These are phyloP conservation scores for Nematolebias whitei DNA, from an alignment of 2,113 vertebrate species.

Conservation along the genomic window DNA sequence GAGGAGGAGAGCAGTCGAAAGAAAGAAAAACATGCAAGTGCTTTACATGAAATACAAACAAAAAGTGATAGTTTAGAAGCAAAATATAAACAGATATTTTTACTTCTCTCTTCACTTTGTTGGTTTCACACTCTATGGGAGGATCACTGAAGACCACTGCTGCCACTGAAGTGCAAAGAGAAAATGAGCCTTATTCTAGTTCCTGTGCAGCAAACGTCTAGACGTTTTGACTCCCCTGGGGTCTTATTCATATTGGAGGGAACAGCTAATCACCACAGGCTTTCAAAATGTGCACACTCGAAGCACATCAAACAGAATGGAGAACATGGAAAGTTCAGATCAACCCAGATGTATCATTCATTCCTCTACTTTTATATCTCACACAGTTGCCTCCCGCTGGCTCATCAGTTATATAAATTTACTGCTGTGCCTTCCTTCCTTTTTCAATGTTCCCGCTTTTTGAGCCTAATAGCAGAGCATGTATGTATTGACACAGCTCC, in stretches of 20 bases:
- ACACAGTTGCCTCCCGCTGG: conserved; percentile 24
- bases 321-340: conserved; percentile 60
- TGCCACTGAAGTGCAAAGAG: conserved; percentile 25
- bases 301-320: conserved; percentile 57
- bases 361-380: conserved; percentile 24
- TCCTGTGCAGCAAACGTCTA: conserved; percentile 56
- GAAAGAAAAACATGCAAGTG: no score
- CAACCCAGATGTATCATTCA: conserved; percentile 67
- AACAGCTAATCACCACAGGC: conserved; percentile 56
- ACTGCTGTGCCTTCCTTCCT: conserved; percentile 26
- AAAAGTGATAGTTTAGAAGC: no score
- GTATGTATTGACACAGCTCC: conserved; percentile 70
- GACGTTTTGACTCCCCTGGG: conserved; percentile 54
- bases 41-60: no score
- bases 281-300: conserved; percentile 55
- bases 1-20: no score
- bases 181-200: conserved; percentile 48
- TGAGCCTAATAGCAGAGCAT: conserved; percentile 54
- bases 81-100: background rate
- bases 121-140: no score
- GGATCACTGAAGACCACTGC: conserved; percentile 37
- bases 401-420: conserved; percentile 57
- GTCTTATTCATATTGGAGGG: conserved; percentile 43
- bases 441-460: conserved; percentile 12
- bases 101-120: conserved; percentile 18